A percentile compares a stretch with the other conserved stretches of the same genome.
phyloP scores from a whole-genome alignment of 2,888 invertebrate species.

The Lacanobia oleracea region DNA sequence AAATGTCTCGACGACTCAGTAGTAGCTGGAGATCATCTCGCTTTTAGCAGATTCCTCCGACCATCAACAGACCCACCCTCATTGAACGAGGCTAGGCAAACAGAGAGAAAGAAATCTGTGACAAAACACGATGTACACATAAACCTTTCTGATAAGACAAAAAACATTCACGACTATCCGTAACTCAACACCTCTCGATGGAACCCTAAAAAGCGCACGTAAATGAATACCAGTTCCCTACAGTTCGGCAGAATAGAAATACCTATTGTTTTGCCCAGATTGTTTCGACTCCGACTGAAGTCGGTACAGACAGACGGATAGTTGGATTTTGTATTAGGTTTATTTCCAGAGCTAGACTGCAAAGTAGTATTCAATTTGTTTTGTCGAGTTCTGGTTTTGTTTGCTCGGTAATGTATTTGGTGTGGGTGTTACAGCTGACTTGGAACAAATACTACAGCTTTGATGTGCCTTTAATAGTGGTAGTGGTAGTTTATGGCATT shows the following conservation, averaged over 20 bases:
- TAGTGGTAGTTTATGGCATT: not conserved
- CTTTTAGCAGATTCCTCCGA: too few relatives aligned
- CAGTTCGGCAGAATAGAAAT: slow-evolving; percentile 46
- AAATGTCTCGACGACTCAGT: too few relatives aligned
- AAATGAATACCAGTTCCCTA: slow-evolving; percentile 33
- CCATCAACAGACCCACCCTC: too few relatives aligned
- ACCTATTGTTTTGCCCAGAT: slow-evolving; percentile 46
- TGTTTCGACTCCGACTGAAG: slow-evolving; percentile 41
- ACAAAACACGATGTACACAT: too few relatives aligned
- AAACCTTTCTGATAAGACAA: not conserved
- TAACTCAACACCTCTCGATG: not conserved
- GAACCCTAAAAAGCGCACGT: slow-evolving; percentile 32
- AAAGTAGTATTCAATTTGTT: slow-evolving; percentile 56
- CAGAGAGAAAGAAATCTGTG: too few relatives aligned
- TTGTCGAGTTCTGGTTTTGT: slow-evolving; percentile 19
- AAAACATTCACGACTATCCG: not conserved
- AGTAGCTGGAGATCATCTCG: too few relatives aligned
- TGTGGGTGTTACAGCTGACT: not conserved
- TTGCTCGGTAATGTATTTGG: not conserved
- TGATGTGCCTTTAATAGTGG: not conserved
- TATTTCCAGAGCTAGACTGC: slow-evolving; percentile 39
- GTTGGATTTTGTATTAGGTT: slow-evolving; percentile 58
- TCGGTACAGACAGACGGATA: slow-evolving; percentile 26
- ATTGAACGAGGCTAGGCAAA: too few relatives aligned
- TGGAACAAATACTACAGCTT: not conserved